Evolutionary conservation across 1,140 invertebrate genomes (phyloP), one percentile per base, ranked within the genome.

Genomic region (Cydia fagiglandana): DNA sequence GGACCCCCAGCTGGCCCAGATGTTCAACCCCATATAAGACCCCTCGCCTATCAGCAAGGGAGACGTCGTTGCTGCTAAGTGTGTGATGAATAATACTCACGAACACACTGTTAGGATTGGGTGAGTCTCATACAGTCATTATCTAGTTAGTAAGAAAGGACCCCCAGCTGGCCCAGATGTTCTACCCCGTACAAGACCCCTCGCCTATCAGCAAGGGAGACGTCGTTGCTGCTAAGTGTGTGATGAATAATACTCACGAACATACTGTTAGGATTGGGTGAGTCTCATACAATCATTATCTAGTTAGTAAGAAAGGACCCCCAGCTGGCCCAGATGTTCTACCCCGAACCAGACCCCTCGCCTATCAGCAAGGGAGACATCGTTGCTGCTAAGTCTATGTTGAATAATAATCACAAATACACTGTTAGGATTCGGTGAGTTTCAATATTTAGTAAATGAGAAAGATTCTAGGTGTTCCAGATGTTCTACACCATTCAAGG

Each of bases 401-500:
- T 99, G 97, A 93, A 96, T 76, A 98, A 96, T 88, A 88, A 92
- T 91, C 76, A 93, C 95, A 64, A 91, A 94, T 77, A 94, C 89
- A 15, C 87, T 84, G 79, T 98, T 6, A 92, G 93, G 82, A 96
- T 98, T 85, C 98, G 98, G 97, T 97, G 94, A 94, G 94, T 93
- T 73, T 5, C 47, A 61, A 20, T 61, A 53, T n/a, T 6, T n/a
- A n/a, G n/a, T 53, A 53, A 34, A 6, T 0, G 10, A 45, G 41
- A 45, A 45, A 13, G 12, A 34, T 34, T 6, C 41, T 94, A 98
- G 79, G 95, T 96, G 76, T 98, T 98, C 1, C 96, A 99, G 93
- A 99, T 99, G 96, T 99, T 99, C 94, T 99, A 99, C 93, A 97
- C 97, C 6, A 94, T 98, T 1, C 93, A 95, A 24, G 94, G 96